Base-by-base conservation (phyloP, 1,140 invertebrate genomes). In the Drosophila bocqueti region DNA sequence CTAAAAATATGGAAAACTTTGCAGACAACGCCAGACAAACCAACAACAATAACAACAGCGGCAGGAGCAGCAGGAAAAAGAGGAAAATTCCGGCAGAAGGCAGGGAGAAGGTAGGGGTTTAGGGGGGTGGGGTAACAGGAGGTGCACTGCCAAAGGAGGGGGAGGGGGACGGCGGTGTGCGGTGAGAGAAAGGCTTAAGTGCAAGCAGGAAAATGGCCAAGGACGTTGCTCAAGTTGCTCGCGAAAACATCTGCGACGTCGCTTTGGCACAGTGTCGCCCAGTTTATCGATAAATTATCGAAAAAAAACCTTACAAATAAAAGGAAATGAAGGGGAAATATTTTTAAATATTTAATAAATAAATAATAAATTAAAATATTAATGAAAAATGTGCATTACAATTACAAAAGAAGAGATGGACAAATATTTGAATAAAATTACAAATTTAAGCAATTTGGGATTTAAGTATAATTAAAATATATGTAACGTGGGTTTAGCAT, bases 1-100 rank as follows among this genome's bases (percentile, higher is more conserved):
- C 89, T 91, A 91, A 91, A 91, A 91, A 91, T 91, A 87, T 87
- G 81, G 81, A 90, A 91, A 91, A 91, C 89, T 91, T 91, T 89
- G 81, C 87, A 91, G 87, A 91, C 87, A 87, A 79, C 83, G 77
- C 83, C 81, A 86, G 84, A 79, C 80, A 62, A 71, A 62, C 60
- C 67, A 78, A 57, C 15, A 81, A 40, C 31, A 66, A 46, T 52
- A 77, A 34, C 63, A 65, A 43, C 42, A 43, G 16, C 68, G 61
- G 24, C 72, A 57, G 29, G 31, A 46, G 45, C 45, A 42, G 18
- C 57, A 24, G 49, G 59, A 65, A 63, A 67, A 68, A 40, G 63
- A 67, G 59, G 64, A 67, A 64, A 64, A 68, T 38, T 65, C 43
- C 45, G 63, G 34, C 21, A 21, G 16, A 26, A n/a, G 62, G 6